Evolutionary conservation across 2,797 vertebrate species (phyloP), one percentile per base, ranked within the genome.

Genomic region (Sebastes hopkinsi): DNA sequence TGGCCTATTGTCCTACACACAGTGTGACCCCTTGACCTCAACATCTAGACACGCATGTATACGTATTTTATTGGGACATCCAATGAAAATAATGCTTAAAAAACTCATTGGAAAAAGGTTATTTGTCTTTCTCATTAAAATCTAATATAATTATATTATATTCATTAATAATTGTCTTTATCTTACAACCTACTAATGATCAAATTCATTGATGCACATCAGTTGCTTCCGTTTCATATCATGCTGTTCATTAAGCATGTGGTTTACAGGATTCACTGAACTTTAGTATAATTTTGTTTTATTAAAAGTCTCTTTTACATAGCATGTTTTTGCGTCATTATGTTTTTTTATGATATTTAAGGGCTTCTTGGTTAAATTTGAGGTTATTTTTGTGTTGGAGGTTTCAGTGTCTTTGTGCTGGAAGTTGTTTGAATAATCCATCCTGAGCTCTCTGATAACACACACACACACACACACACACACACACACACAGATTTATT

Each of bases 1-100:
- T 42, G 72, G 59, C 68, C 81, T 91, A 67, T 93, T 90, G 86
- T 89, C 59, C 67, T 18, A 14, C 72, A 68, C 59, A 65, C 60
- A 42, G 8, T 52, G 32, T 70, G 23, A 80, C 75, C 85, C 67
- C 75, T 80, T 88, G 80, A 83, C 80, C 77, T 72, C 22, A 71
- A 55, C 55, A 78, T 65, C n/a, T 8, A 80, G n/a, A 38, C 22
- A 5, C 0, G 46, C 60, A 80, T 69, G 8, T 23, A 20, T 20
- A 23, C 1, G 4, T 67, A 18, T 72, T 20, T 50, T 42, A 67
- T n/a, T 56, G 4, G 42, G 59, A 42, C 50, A 25, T 34, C 20
- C 14, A 70, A 18, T 27, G 5, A 38, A 10, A 64, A 50, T 0
- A 2, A 25, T 13, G 14, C 2, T 30, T 25, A 7, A 32, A 58